phyloP scores from a whole-genome alignment of 2,888 invertebrate species.

The Trypoxylon attenuatum region DNA sequence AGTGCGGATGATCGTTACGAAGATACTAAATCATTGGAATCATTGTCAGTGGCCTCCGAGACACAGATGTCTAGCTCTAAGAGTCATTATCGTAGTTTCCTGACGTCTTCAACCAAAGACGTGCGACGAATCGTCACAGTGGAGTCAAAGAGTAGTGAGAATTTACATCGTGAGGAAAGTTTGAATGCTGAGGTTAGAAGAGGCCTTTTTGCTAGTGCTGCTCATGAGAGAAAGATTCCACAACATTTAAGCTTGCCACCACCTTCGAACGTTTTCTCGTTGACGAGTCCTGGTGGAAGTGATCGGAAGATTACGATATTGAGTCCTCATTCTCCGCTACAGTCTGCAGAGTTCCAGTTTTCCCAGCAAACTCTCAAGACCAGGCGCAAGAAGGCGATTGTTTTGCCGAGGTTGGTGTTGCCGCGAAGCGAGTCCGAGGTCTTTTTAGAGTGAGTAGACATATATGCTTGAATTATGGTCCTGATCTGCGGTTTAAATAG shows the following conservation, averaged over 20 bases:
- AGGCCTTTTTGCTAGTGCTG: conserved; percentile 81
- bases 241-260: conserved; percentile 84
- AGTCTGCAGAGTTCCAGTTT: conserved; percentile 80
- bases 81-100: conserved; percentile 78
- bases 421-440: conserved; percentile 86
- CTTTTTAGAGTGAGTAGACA: conserved; percentile 78
- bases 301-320: conserved; percentile 84
- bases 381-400: conserved; percentile 84
- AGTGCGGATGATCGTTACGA: conserved; percentile 71
- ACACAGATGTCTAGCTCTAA: conserved; percentile 75
- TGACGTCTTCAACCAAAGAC: conserved; percentile 82
- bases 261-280: conserved; percentile 78
- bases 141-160: conserved; percentile 80
- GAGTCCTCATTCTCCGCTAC: conserved; percentile 87
- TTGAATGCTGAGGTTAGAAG: conserved; percentile 81
- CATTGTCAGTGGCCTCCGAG: conserved; percentile 76
- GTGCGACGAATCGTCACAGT: conserved; percentile 76
- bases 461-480: conserved; percentile 23
- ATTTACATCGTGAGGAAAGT: conserved; percentile 77
- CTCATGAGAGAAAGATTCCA: conserved; percentile 77
- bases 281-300: conserved; percentile 76
- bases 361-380: conserved; percentile 77
- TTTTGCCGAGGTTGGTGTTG: conserved; percentile 84
- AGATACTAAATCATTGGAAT: conserved; percentile 69
- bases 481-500: neutral